Evolutionary conservation across 2,888 invertebrate species (phyloP), one percentile per base, ranked within the genome.

Genomic region (Latrodectus elegans): DNA sequence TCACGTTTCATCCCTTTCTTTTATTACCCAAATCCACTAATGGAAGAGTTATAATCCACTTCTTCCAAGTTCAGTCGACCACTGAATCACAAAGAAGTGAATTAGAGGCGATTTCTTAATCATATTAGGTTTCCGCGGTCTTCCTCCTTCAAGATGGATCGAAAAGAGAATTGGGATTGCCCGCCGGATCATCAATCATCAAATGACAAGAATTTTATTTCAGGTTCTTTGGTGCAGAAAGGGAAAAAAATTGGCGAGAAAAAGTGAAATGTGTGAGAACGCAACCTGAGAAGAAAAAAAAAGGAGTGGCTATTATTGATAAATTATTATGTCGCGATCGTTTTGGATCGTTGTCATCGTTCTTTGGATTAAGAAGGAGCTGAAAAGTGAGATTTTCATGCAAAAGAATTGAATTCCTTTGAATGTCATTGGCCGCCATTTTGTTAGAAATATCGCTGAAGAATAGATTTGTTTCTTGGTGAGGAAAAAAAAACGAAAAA

Each of bases 291-390:
- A 38, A 38, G 38, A 2, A 38, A 38, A 38, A 38, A 17, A 38
- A 38, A 17, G 51, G 60, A 17, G 55, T 17, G 15, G 22, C 49
- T 82, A 68, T 75, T 75, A 82, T 82, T 75, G 82, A 82, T 82
- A 75, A 82, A 82, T 82, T 68, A 82, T 75, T 75, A 75, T 82
- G 82, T 82, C 70, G 67, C 38, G 75, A 75, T 82, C 82, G 70
- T 75, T 75, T 75, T 82, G 49, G 65, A 75, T 68, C 74, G 70
- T 75, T 75, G 81, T 80, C 80, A 68, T 68, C 68, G 77, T 77
- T 65, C 49, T 17, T 12, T 60, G 70, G 70, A 78, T 70, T 78
- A 55, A 38, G 80, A 72, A 26, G 64, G 51, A 65, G 65, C 71
- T 60, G 79, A 80, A 52, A 80, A 64, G 72, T 55, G 79, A 80